Conservation (phyloP, 2,888 invertebrate species). For the Taenaris catops region DNA sequence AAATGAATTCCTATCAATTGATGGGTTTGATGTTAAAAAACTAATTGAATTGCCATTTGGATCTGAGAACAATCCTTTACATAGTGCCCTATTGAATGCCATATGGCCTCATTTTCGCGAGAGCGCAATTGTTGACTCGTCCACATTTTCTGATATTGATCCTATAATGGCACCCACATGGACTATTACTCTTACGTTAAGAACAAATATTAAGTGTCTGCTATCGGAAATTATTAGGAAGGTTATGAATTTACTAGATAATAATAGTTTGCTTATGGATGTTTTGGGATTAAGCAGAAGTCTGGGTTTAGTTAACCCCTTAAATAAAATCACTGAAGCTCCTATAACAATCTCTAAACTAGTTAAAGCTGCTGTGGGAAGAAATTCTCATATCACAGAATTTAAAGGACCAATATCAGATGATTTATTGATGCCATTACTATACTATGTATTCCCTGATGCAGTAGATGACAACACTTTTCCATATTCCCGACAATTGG, state of each 20-base stretch:
- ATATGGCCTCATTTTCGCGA: constrained; percentile 94
- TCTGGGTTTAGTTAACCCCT: constrained; percentile 76
- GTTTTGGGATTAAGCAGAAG: constrained; percentile 66
- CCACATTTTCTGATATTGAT: constrained; percentile 92
- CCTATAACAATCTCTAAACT: constrained; percentile 83
- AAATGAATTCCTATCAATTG: constrained; percentile 69
- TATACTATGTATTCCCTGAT: constrained; percentile 94
- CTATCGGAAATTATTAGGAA: constrained; percentile 87
- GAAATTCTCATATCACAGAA: constrained; percentile 77
- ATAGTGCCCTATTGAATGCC: constrained; percentile 87
- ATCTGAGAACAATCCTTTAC: constrained; percentile 89
- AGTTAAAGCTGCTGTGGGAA: constrained; percentile 74
- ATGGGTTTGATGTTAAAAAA: constrained; percentile 70
- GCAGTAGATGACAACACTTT: constrained; percentile 83
- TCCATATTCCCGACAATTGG: constrained; percentile 71
- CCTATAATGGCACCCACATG: constrained; percentile 89
- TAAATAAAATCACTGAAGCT: constrained; percentile 88
- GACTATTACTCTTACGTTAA: constrained; percentile 84
- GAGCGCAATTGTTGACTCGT: constrained; percentile 92
- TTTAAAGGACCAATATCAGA: constrained; percentile 87
- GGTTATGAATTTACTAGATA: constrained; percentile 83
- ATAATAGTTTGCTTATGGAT: constrained; percentile 66
- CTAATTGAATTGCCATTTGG: constrained; percentile 88
- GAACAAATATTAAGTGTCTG: constrained; percentile 85
- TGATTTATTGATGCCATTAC: constrained; percentile 85